Evolutionary conservation across 53 echinoderm and acorn worm genomes (phyloP).

Genomic region (Mesocentrotus franciscanus): DNA sequence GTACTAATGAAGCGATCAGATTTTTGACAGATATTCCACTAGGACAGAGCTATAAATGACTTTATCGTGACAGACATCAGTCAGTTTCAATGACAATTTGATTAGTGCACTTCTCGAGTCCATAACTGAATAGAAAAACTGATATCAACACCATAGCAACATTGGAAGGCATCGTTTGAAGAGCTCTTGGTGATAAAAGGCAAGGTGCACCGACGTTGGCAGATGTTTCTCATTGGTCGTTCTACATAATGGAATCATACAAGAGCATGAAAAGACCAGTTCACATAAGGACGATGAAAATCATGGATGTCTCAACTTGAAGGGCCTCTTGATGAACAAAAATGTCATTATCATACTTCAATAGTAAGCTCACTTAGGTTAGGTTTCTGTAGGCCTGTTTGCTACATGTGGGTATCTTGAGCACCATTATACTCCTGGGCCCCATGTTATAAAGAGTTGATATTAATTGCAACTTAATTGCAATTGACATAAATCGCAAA

Average conservation of each 20-base stretch:
- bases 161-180: neutral
- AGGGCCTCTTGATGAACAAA: neutral
- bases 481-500: too few species aligned
- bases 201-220: neutral
- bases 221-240: neutral
- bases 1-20: neutral
- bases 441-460: too few species aligned
- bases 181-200: neutral
- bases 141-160: conserved; percentile 12
- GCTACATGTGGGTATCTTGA: too few species aligned
- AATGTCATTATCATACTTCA: neutral
- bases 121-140: neutral
- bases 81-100: neutral
- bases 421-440: too few species aligned
- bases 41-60: neutral
- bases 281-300: neutral
- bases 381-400: too few species aligned
- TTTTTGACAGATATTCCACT: neutral
- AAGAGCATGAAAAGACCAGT: neutral
- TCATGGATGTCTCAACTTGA: neutral
- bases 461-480: too few species aligned
- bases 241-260: neutral
- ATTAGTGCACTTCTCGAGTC: neutral
- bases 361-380: too few species aligned
- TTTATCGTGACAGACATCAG: neutral